Evolutionary conservation across 2,113 vertebrate genomes (phyloP), one percentile per base, ranked within the genome.

Genomic region (Merops nubicus): DNA sequence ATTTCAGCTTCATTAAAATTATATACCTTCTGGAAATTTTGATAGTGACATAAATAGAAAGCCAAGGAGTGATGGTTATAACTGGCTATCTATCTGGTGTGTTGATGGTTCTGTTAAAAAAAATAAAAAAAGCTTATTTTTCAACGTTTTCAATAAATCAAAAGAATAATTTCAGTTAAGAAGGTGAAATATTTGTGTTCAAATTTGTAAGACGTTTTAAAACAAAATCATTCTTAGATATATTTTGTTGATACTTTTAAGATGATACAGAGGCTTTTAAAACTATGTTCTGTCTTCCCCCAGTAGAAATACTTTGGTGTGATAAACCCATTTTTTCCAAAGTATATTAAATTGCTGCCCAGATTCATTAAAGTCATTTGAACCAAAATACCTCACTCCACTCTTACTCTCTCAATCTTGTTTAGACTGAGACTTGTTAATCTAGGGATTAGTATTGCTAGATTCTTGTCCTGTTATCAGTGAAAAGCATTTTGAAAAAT

Each of bases 401-500:
- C 45, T 12, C 9, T 75, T 88, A 68, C 13, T 85, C 38, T 70
- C 42, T 89, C 43, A 68, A 4, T 95, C 31, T 88, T 83, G 43
- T 88, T 92, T 83, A 79, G 67, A 53, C 67, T 63, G 72, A 62
- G 40, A 36, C 65, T 83, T 88, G 14, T 86, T 91, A 83, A 65
- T 34, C n/a, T 62, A 76, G 15, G 26, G 43, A 90, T 80, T 9
- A 88, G 5, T 17, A 13, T 15, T 80, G 29, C 5, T 69, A 29
- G 54, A 73, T 75, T 69, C 72, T 38, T 90, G 26, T 82, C 57
- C 33, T 38, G 36, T 65, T 62, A 48, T 50, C 85, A 84, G 72
- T 64, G 74, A 94, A 91, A 11, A 80, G 10, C 8, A 1, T 70
- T 65, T 70, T 47, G 72, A 95, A 94, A 95, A 97, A 95, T 86